Conservation (phyloP, 2,888 invertebrate species). For the Leptinotarsa rubiginosa region DNA sequence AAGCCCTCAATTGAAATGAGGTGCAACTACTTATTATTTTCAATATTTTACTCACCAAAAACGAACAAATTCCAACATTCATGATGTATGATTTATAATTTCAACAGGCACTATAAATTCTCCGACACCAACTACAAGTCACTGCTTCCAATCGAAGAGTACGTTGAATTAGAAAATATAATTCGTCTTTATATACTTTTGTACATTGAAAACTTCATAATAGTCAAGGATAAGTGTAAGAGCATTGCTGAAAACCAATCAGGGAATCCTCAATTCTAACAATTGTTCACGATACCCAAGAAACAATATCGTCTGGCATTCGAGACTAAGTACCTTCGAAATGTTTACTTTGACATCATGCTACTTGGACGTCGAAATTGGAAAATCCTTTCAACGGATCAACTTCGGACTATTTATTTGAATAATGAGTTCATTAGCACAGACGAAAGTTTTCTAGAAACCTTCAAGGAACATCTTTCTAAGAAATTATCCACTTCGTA, state of each 20-base stretch:
- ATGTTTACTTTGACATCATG: neutral
- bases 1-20: too few species aligned
- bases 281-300: neutral
- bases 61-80: neutral
- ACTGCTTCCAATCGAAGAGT: neutral
- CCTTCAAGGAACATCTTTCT: neutral
- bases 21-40: neutral
- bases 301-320: neutral
- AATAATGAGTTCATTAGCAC: neutral
- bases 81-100: neutral
- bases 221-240: neutral
- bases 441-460: neutral
- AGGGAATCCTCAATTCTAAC: neutral
- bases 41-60: neutral
- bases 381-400: neutral
- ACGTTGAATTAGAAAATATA: neutral
- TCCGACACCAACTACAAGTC: neutral
- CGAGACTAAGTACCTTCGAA: neutral
- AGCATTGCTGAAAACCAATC: neutral
- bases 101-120: neutral
- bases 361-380: neutral
- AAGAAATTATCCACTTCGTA: too few species aligned
- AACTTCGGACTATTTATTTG: neutral
- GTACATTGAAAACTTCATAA: neutral
- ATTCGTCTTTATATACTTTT: conserved; percentile 5